Percentiles rank a stretch among this genome's conserved stretches.
phyloP scores from a whole-genome alignment of 2,888 invertebrate species.

The Tillus elongatus region DNA sequence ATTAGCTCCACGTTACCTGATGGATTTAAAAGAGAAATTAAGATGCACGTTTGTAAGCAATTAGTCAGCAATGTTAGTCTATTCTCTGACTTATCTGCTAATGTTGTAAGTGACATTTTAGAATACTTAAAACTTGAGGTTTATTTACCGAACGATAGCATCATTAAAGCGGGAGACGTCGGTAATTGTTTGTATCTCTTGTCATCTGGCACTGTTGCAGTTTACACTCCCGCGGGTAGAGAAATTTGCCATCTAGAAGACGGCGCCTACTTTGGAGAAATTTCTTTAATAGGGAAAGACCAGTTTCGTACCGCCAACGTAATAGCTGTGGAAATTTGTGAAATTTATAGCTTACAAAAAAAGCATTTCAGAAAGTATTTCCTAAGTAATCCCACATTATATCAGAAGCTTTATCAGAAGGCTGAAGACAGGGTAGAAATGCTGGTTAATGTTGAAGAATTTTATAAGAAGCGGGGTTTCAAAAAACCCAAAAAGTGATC shows the following conservation, averaged over 20 bases:
- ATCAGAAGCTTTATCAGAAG: slow-evolving; percentile 11
- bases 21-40: slow-evolving; percentile 44
- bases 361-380: slow-evolving; percentile 43
- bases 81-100: slow-evolving; percentile 45
- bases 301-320: slow-evolving; percentile 50
- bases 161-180: slow-evolving; percentile 48
- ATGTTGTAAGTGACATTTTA: slow-evolving; percentile 46
- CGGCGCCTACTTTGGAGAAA: slow-evolving; percentile 55
- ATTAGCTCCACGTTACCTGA: slow-evolving; percentile 31
- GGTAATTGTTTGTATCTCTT: slow-evolving; percentile 60
- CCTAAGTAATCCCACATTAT: slow-evolving; percentile 16
- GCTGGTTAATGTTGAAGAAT: slow-evolving; percentile 17
- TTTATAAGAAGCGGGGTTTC: slow-evolving; percentile 17
- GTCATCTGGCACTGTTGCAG: slow-evolving; percentile 51
- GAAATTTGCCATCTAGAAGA: slow-evolving; percentile 46
- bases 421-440: slow-evolving; percentile 18
- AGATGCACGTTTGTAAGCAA: slow-evolving; percentile 46
- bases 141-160: slow-evolving; percentile 52
- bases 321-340: slow-evolving; percentile 51
- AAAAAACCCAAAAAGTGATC: too few species aligned
- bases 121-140: slow-evolving; percentile 48
- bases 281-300: slow-evolving; percentile 49
- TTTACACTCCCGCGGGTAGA: slow-evolving; percentile 50
- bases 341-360: slow-evolving; percentile 50
- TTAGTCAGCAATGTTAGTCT: slow-evolving; percentile 48